Evolutionary conservation across 1,140 invertebrate genomes (phyloP).

Genomic region (Alviniconcha marisindica): DNA sequence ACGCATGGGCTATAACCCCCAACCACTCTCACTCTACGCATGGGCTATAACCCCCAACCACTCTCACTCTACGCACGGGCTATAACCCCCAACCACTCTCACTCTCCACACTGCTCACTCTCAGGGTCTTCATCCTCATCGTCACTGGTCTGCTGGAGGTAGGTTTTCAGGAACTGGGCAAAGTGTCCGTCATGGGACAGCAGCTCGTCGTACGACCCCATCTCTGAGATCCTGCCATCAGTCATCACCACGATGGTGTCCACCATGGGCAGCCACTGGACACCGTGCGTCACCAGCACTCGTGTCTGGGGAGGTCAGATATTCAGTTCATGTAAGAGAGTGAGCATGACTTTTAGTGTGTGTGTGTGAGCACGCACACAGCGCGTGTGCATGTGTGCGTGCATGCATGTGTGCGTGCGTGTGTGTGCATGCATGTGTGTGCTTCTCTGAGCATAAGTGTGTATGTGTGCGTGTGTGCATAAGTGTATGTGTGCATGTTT

Average conservation of each 20-base stretch:
- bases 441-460: no score
- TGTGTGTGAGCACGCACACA: no score
- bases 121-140: constrained; percentile 57
- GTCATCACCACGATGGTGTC: constrained; percentile 80
- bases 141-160: constrained; percentile 53
- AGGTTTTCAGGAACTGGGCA: constrained; percentile 72
- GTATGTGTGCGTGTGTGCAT: no score
- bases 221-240: constrained; percentile 72
- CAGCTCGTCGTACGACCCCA: constrained; percentile 72
- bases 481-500: no score
- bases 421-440: no score
- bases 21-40: no score
- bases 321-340: no score
- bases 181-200: constrained; percentile 71
- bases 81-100: no score
- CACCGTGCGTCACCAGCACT: constrained; percentile 71
- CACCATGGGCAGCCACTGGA: constrained; percentile 74
- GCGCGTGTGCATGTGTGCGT: no score
- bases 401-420: no score
- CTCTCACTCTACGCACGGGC: neutral
- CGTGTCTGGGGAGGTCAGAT: constrained; percentile 64
- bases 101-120: constrained; percentile 58
- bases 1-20: no score
- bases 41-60: neutral
- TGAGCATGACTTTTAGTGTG: no score